Evolutionary conservation across 2,888 invertebrate species (phyloP).

Genomic region (Cephus pygmeus): DNA sequence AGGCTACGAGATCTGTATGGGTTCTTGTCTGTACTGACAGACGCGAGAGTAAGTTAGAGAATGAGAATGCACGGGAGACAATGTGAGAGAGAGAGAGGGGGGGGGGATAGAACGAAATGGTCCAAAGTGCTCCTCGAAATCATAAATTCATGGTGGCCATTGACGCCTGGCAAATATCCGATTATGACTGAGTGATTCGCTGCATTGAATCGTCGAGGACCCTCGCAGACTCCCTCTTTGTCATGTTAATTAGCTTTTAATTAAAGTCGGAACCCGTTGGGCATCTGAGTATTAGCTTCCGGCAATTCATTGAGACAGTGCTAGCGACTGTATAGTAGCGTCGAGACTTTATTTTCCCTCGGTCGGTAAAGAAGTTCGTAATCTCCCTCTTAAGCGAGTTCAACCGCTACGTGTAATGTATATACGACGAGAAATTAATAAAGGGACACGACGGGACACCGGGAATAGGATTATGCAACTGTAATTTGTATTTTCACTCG

Average conservation of each 20-base stretch:
- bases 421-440: background rate
- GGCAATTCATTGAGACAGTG: conserved; percentile 12
- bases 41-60: background rate
- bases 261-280: conserved; percentile 44
- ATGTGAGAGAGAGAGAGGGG: background rate
- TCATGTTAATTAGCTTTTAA: conserved; percentile 59
- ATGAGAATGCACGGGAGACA: background rate
- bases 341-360: background rate
- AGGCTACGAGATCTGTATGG: background rate
- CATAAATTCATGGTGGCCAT: background rate
- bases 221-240: conserved; percentile 40
- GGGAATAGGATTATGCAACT: background rate
- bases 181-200: background rate
- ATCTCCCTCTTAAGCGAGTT: background rate
- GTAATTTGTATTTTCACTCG: background rate
- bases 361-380: background rate
- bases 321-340: background rate
- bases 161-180: background rate
- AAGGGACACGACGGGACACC: background rate
- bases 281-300: conserved; percentile 36
- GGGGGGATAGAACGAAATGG: background rate
- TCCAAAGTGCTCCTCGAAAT: background rate
- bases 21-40: background rate
- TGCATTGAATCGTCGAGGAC: conserved; percentile 39
- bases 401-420: background rate